phyloP scores from a whole-genome alignment of 2,797 vertebrate genomes.

The Emydoidea blandingii region DNA sequence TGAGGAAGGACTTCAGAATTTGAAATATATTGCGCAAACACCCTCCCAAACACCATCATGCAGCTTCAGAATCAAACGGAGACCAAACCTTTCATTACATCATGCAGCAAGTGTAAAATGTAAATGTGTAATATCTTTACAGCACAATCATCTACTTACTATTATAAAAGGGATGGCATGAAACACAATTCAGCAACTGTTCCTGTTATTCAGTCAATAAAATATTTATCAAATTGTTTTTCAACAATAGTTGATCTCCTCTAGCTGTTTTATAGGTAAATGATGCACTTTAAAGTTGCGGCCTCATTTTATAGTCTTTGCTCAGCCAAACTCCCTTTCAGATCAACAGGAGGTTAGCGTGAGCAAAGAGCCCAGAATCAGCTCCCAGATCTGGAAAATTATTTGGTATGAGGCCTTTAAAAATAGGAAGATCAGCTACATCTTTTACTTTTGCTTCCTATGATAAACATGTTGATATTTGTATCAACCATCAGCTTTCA shows the following conservation, averaged over 20 bases:
- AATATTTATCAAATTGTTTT: slow-evolving; percentile 23
- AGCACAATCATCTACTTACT: neutral
- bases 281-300: neutral
- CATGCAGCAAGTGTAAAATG: neutral
- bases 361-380: slow-evolving; percentile 24
- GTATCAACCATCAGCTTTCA: slow-evolving; percentile 46
- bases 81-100: neutral
- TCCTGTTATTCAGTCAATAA: neutral
- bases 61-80: neutral
- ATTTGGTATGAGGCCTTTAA: slow-evolving; percentile 24
- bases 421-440: slow-evolving; percentile 17
- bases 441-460: slow-evolving; percentile 33
- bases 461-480: slow-evolving; percentile 37
- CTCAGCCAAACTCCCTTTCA: slow-evolving; percentile 25
- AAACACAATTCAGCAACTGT: neutral
- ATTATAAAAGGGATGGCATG: neutral
- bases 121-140: neutral
- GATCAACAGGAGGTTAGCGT: slow-evolving; percentile 18
- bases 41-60: too few species aligned
- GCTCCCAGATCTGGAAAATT: slow-evolving; percentile 18
- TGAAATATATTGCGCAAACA: neutral
- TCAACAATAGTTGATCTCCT: neutral
- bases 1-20: neutral
- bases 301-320: slow-evolving; percentile 12
- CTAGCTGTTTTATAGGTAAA: slow-evolving; percentile 1